phyloP scores from a whole-genome alignment of 2,113 vertebrate genomes.

The Pantherophis guttatus region DNA sequence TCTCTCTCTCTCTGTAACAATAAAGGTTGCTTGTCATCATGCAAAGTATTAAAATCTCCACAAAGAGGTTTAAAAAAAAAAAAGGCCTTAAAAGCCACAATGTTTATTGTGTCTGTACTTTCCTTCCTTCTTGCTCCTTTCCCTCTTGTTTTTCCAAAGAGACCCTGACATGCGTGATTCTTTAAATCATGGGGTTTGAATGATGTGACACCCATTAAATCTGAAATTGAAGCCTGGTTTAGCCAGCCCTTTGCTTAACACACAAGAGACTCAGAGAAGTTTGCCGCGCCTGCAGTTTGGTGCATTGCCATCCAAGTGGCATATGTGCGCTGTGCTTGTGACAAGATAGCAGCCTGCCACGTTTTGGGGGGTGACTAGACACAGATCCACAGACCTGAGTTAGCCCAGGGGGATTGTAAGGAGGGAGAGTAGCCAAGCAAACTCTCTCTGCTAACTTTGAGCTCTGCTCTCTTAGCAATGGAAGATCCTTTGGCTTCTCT shows the following conservation, averaged over 20 bases:
- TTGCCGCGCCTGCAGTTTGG: not conserved
- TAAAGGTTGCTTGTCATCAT: conserved; percentile 44
- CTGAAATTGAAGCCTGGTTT: conserved; percentile 21
- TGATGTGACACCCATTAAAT: conserved; percentile 38
- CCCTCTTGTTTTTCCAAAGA: conserved; percentile 36
- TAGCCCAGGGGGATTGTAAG: not conserved
- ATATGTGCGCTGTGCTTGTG: not conserved
- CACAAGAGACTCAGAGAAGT: not conserved
- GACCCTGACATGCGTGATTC: conserved; percentile 43
- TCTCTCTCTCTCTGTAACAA: not conserved
- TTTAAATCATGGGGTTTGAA: conserved; percentile 21
- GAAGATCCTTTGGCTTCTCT: not conserved
- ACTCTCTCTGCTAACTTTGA: not conserved
- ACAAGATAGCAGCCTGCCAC: not conserved
- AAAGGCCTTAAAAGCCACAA: conserved; percentile 2
- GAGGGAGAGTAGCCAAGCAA: not conserved
- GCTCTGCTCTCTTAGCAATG: not conserved
- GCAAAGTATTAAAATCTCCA: conserved; percentile 56
- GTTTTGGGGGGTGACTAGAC: not conserved
- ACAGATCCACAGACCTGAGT: not conserved
- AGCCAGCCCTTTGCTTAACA: not conserved
- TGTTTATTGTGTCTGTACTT: conserved; percentile 44
- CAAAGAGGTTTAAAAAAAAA: not conserved
- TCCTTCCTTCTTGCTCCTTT: conserved; percentile 6
- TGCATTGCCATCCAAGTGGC: not conserved